A percentile compares a stretch with the other conserved stretches of the same genome.
Evolutionary conservation across 2,113 vertebrate species (phyloP).

Genomic region (Lophochroa leadbeateri): DNA sequence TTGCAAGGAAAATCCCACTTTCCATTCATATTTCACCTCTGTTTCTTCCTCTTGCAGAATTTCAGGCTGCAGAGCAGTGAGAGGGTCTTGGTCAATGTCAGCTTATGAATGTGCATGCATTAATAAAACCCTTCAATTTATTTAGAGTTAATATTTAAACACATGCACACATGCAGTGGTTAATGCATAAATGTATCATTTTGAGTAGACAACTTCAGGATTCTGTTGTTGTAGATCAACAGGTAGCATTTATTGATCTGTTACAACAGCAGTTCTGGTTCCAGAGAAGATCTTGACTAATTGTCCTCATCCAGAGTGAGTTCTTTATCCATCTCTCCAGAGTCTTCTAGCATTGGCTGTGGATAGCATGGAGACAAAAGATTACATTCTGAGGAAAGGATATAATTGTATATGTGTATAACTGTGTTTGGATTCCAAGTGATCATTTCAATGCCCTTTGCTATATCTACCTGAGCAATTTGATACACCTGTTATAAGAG

Average conservation of each 20-base stretch:
- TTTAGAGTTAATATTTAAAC: background rate
- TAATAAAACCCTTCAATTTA: background rate
- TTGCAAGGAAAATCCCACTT: conserved; percentile 32
- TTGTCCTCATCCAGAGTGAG: conserved; percentile 36
- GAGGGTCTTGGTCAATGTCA: background rate
- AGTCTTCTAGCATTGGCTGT: background rate
- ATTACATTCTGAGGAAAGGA: conserved; percentile 11
- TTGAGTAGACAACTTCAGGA: background rate
- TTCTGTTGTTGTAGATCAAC: conserved; percentile 9
- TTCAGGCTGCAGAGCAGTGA: background rate
- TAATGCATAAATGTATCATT: background rate
- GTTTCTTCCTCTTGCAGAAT: background rate
- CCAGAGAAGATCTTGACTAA: conserved; percentile 56
- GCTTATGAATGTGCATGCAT: background rate
- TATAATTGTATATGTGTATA: background rate
- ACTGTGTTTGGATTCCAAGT: background rate
- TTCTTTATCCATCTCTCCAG: background rate
- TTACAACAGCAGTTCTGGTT: conserved; percentile 35
- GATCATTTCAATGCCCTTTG: background rate
- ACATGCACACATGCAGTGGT: background rate
- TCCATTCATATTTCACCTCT: conserved; percentile 23
- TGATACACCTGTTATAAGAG: background rate
- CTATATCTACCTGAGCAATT: background rate
- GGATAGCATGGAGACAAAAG: background rate
- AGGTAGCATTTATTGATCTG: conserved; percentile 45